These are phyloP conservation scores for Incurvaria masculella DNA, from an alignment of 2,888 invertebrate genomes.

Conservation along the genomic window DNA sequence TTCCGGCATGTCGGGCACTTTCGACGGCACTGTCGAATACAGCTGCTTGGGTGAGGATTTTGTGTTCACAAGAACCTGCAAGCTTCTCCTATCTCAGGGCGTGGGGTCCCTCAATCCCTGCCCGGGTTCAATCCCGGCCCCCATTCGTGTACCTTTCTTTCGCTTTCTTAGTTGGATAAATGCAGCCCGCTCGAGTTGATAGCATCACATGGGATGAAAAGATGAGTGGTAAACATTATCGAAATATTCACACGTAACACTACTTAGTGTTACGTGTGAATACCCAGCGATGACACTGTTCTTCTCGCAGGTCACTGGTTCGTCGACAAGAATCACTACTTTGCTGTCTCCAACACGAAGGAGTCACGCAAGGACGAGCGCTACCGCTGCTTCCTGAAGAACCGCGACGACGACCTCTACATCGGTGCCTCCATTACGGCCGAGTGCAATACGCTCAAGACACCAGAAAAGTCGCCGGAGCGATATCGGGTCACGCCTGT, in stretches of 20 bases:
- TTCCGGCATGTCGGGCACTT: conserved; percentile 84
- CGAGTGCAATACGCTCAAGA: conserved; percentile 88
- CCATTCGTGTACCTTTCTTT: too few relatives aligned
- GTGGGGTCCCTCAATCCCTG: too few relatives aligned
- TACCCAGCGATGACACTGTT: background rate
- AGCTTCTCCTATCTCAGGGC: too few relatives aligned
- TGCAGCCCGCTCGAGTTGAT: too few relatives aligned
- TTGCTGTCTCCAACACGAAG: conserved; percentile 96
- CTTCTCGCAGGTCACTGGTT: conserved; percentile 77
- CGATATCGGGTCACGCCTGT: conserved; percentile 84
- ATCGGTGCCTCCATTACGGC: conserved; percentile 92
- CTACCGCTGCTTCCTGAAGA: conserved; percentile 91
- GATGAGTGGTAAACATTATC: too few relatives aligned
- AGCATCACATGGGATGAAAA: background rate
- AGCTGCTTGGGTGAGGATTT: conserved; percentile 69
- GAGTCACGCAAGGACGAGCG: conserved; percentile 94
- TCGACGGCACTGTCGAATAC: conserved; percentile 89
- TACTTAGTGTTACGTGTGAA: background rate
- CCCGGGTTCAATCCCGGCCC: too few relatives aligned
- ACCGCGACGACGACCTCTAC: conserved; percentile 90
- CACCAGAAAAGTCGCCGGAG: conserved; percentile 91
- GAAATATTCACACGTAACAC: background rate
- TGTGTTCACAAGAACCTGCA: too few relatives aligned
- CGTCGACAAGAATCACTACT: conserved; percentile 92
- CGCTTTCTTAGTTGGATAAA: too few relatives aligned